Conservation (phyloP, 2,113 vertebrate genomes). For the Suricata suricatta region DNA sequence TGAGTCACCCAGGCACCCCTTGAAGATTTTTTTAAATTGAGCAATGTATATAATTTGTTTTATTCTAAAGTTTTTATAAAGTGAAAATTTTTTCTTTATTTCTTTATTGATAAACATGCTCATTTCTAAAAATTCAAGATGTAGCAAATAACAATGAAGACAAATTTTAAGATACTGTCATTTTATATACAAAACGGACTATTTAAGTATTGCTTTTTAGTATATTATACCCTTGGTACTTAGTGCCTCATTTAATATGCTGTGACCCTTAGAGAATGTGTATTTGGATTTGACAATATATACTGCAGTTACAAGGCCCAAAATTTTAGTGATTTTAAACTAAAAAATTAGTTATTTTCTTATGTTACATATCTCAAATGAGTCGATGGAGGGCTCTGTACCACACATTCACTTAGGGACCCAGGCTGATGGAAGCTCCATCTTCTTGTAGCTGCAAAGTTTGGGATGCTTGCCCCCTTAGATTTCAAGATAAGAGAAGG, state of each 20-base stretch:
- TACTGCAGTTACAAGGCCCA: neutral
- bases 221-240: neutral
- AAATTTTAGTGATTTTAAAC: neutral
- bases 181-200: neutral
- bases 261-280: neutral
- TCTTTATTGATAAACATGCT: neutral
- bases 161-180: neutral
- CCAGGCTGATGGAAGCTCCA: neutral
- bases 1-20: neutral
- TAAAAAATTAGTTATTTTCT: neutral
- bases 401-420: neutral
- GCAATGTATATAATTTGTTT: neutral
- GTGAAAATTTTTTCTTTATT: neutral
- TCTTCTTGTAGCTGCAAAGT: neutral
- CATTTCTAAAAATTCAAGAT: constrained; percentile 18
- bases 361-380: neutral
- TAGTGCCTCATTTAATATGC: neutral
- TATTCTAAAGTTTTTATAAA: neutral
- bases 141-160: neutral
- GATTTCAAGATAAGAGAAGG: neutral
- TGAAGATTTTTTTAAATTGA: neutral
- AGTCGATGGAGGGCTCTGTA: neutral
- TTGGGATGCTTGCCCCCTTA: neutral
- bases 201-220: neutral
- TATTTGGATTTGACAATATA: neutral